These are phyloP conservation scores for Parelbella ahira DNA, from an alignment of 2,888 invertebrate species.

Conservation along the genomic window DNA sequence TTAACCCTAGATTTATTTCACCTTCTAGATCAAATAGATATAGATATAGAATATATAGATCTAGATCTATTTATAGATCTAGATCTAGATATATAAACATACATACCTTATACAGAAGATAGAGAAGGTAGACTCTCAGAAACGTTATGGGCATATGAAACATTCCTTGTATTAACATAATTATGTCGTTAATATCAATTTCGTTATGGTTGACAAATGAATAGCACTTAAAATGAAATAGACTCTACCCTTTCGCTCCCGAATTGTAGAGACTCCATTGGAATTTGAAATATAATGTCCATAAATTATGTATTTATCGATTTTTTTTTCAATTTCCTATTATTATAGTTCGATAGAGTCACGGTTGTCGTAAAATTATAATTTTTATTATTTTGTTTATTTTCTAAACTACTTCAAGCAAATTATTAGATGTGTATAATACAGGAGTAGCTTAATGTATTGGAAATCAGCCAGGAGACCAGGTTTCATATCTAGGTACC, in stretches of 20 bases:
- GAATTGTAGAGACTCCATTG: conserved; percentile 33
- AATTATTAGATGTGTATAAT: too few species aligned
- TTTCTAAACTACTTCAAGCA: too few species aligned
- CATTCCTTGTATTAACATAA: conserved; percentile 47
- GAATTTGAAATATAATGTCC: conserved; percentile 22
- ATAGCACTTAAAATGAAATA: conserved; percentile 49
- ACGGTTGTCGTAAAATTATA: neutral
- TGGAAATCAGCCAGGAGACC: too few species aligned
- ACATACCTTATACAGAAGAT: too few species aligned
- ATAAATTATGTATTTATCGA: conserved; percentile 26
- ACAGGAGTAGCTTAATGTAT: too few species aligned
- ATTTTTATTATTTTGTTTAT: conserved; percentile 1
- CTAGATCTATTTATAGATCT: too few species aligned
- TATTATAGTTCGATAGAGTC: conserved; percentile 5
- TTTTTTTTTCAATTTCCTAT: conserved; percentile 4
- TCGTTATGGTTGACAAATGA: conserved; percentile 66
- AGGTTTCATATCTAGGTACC: too few species aligned
- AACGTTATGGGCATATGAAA: neutral
- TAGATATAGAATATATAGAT: too few species aligned
- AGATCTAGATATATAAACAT: too few species aligned
- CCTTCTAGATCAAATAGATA: too few species aligned
- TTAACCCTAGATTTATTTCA: too few species aligned
- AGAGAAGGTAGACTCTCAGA: conserved; percentile 7
- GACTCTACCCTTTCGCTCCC: conserved; percentile 35
- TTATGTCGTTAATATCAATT: conserved; percentile 47